Conservation (phyloP, 2,797 vertebrate genomes). For the Tragopan temminckii region DNA sequence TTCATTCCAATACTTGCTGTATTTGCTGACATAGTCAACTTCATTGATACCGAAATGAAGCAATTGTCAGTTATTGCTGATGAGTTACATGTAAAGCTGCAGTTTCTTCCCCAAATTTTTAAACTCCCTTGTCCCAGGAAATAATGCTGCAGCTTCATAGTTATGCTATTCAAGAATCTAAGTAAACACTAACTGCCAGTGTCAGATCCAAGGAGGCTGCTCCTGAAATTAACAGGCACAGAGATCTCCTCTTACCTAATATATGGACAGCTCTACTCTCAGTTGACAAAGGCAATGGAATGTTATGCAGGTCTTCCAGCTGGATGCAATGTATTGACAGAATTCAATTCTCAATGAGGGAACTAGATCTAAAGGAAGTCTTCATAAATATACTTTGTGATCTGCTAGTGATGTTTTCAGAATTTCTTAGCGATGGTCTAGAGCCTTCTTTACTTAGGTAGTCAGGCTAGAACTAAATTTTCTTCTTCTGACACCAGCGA, state of each 20-base stretch:
- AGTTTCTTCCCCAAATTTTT: not conserved
- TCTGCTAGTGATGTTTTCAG: not conserved
- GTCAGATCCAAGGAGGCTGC: not conserved
- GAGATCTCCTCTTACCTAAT: not conserved
- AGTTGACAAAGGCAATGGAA: not conserved
- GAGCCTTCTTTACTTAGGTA: not conserved
- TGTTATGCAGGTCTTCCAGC: rapidly evolving
- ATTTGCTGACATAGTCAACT: not conserved
- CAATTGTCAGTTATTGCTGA: not conserved
- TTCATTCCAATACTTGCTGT: too few relatives aligned
- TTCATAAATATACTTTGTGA: not conserved
- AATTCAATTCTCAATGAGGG: not conserved
- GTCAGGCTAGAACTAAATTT: not conserved
- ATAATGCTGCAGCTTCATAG: not conserved
- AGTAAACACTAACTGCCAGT: not conserved
- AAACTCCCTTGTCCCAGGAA: not conserved
- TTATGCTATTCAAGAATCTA: not conserved
- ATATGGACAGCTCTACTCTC: not conserved
- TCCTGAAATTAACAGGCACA: not conserved
- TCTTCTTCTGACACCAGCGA: not conserved
- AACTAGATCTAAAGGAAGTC: not conserved
- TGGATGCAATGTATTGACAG: not conserved
- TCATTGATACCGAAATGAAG: not conserved
- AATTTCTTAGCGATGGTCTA: not conserved
- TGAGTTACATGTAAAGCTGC: not conserved